Evolutionary conservation across 2,888 invertebrate species (phyloP).

Genomic region (Heteromurus nitidus): DNA sequence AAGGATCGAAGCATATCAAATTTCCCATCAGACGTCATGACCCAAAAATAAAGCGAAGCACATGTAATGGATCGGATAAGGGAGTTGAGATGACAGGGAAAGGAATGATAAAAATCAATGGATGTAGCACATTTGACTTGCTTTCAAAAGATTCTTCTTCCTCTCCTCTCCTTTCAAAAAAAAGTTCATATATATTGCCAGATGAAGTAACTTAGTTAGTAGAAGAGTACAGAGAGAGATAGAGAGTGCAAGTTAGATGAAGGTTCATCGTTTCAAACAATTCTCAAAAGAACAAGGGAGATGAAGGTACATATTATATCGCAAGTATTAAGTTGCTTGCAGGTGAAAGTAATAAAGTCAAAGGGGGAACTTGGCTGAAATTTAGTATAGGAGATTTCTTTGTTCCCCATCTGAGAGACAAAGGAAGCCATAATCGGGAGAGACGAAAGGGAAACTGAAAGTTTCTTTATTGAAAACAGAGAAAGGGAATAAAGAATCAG

Average conservation of each 20-base stretch:
- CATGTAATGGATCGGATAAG: constrained; percentile 53
- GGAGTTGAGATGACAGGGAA: constrained; percentile 50
- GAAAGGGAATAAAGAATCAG: constrained; percentile 28
- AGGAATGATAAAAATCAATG: constrained; percentile 57
- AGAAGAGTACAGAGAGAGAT: too few species aligned
- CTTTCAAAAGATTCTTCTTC: too few species aligned
- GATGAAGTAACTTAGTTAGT: too few species aligned
- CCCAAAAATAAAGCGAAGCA: constrained; percentile 38
- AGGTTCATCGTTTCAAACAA: too few species aligned
- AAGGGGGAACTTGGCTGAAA: constrained; percentile 2
- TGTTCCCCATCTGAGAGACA: background rate
- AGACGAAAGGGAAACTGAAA: constrained; percentile 18
- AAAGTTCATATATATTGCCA: too few species aligned
- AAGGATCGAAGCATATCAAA: constrained; percentile 43
- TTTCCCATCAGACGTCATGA: constrained; percentile 28
- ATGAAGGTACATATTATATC: background rate
- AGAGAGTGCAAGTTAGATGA: too few species aligned
- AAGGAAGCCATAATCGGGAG: constrained; percentile 2
- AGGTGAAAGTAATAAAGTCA: constrained; percentile 11
- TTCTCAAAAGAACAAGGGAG: too few species aligned
- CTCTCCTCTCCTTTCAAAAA: too few species aligned
- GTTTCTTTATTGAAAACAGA: constrained; percentile 55
- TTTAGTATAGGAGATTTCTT: constrained; percentile 11
- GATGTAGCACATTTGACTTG: constrained; percentile 47
- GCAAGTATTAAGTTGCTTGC: background rate